phyloP scores from a whole-genome alignment of 2,888 invertebrate species.

The Candidula unifasciata region DNA sequence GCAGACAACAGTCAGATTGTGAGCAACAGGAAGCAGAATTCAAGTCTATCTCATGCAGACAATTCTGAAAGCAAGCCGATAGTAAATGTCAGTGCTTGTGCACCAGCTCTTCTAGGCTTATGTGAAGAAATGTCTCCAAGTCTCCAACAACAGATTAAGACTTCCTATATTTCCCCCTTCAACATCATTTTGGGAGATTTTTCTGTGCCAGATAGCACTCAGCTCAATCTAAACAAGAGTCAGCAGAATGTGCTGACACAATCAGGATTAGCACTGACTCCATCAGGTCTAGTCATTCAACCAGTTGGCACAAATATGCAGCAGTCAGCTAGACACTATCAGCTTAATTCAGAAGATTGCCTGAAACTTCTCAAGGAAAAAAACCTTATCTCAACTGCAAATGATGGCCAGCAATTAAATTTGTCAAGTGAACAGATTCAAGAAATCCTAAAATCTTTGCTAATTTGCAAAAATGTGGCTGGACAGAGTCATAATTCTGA shows the following conservation, averaged over 20 bases:
- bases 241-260: not conserved
- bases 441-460: too few species aligned
- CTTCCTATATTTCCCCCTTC: not conserved
- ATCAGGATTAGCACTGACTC: not conserved
- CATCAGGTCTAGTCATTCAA: not conserved
- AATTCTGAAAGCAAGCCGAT: not conserved
- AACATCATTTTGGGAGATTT: too few species aligned
- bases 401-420: too few species aligned
- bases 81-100: not conserved
- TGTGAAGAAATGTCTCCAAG: conserved; percentile 3
- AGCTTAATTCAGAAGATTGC: too few species aligned
- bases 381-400: too few species aligned
- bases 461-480: too few species aligned
- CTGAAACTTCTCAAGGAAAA: too few species aligned
- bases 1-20: not conserved
- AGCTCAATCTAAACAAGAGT: not conserved
- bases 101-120: conserved; percentile 17
- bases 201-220: not conserved
- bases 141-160: conserved; percentile 40
- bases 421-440: too few species aligned
- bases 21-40: not conserved
- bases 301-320: too few species aligned
- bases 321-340: too few species aligned
- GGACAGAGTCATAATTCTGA: too few species aligned
- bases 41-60: not conserved